These are phyloP conservation scores for Melipona beecheii DNA, from an alignment of 2,888 invertebrate genomes.

Conservation along the genomic window DNA sequence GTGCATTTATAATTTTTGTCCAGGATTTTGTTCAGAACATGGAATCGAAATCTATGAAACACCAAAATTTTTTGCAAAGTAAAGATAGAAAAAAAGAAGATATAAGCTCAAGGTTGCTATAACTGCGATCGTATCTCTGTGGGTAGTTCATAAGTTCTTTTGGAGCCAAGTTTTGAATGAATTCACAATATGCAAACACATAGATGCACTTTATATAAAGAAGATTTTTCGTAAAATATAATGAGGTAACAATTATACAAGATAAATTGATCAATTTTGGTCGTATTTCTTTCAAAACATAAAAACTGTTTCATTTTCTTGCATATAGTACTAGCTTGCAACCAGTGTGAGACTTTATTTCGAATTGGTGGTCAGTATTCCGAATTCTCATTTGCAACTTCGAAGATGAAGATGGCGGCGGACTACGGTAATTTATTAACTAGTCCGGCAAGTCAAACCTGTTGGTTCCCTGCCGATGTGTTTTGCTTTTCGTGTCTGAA, in stretches of 20 bases:
- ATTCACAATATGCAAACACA: not conserved
- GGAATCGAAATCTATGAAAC: too few relatives aligned
- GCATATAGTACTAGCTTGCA: not conserved
- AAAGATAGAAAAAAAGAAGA: constrained; percentile 12
- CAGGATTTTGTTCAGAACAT: not conserved
- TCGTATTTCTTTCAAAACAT: not conserved
- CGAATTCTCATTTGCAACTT: constrained; percentile 71
- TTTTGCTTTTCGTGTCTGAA: constrained; percentile 44
- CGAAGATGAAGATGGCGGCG: constrained; percentile 75
- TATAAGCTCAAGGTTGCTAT: constrained; percentile 20
- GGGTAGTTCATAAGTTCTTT: constrained; percentile 43
- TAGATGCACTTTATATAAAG: too few relatives aligned
- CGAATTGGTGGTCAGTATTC: constrained; percentile 55
- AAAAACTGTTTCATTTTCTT: constrained; percentile 1
- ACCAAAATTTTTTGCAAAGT: not conserved
- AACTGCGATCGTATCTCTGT: constrained; percentile 29
- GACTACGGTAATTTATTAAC: constrained; percentile 82
- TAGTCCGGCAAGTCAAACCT: constrained; percentile 80
- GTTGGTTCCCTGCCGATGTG: constrained; percentile 61
- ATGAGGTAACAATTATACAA: not conserved
- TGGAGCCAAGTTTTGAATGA: constrained; percentile 17
- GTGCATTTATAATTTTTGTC: not conserved
- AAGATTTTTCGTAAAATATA: not conserved
- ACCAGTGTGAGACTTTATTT: constrained; percentile 34
- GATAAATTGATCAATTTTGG: not conserved